Evolutionary conservation across 92 coral and sea anemone genomes (phyloP), one percentile per base, ranked within the genome.

Genomic region (Ricordea florida): DNA sequence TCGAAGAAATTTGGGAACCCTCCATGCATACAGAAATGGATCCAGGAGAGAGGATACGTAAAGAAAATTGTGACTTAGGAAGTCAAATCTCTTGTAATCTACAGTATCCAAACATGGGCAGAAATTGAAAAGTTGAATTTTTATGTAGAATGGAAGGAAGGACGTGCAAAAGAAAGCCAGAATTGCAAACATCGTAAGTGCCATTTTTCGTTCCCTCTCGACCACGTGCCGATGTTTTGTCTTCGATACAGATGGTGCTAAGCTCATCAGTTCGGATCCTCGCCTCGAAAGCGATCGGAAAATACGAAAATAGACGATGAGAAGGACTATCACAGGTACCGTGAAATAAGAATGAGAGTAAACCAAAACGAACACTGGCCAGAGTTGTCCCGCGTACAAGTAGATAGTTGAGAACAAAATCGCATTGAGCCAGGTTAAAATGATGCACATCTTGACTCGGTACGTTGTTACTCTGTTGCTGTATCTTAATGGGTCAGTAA

Each of bases 1-100:
- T 11, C 49, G 67, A 4, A 20, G 32, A 37, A 60, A 60, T 32
- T 60, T 60, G 5, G 67, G 67, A 30, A 60, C 67, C 48, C 49
- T 37, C 20, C 67, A 60, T 23, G 67, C 67, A 8, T 61, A 61
- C 13, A 38, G 7, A 61, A 38, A 38, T 6, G 50, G 50, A 36
- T 61, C 34, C 22, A 40, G 2, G 4, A 37, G 33, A 32, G 68
- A 61, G 14, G 68, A 61, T 0, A 23, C 22, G n/a, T 61, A 61
- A 17, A 61, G 21, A 36, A 61, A 61, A 1, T n/a, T 23, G 10
- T 61, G 68, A 4, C 13, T 7, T 2, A 38, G 24, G 1, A 24
- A 38, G 68, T 38, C 49, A 38, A 61, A 61, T 34, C 0, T 61
- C 14, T 4, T 38, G 68, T 8, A 38, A 0, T 31, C 0, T 7